These are phyloP conservation scores for Acleris holmiana DNA, from an alignment of 2,888 invertebrate species.

Conservation along the genomic window DNA sequence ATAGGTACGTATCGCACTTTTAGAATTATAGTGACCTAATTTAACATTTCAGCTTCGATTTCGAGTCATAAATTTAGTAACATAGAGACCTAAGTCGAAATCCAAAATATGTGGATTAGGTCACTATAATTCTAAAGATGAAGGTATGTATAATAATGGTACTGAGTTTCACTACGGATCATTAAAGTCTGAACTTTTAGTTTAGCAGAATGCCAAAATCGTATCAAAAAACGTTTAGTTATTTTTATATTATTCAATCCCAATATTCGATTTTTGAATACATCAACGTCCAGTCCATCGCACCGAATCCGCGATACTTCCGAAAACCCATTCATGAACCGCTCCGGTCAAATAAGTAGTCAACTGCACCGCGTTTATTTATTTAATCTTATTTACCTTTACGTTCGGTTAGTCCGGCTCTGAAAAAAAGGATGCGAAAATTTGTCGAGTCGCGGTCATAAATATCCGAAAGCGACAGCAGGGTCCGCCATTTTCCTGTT, in stretches of 20 bases:
- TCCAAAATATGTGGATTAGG: no score
- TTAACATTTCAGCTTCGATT: no score
- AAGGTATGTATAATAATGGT: no score
- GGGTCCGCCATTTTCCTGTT: conserved; percentile 82
- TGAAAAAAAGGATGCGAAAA: conserved; percentile 74
- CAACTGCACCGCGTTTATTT: conserved; percentile 50
- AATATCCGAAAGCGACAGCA: conserved; percentile 74
- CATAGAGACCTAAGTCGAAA: no score
- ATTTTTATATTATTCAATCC: background rate
- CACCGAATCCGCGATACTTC: background rate
- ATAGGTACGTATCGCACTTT: no score
- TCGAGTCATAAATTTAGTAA: no score
- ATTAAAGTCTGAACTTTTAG: no score
- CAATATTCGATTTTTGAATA: background rate
- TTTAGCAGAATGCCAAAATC: no score
- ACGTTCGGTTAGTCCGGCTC: conserved; percentile 63
- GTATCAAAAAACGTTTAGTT: no score
- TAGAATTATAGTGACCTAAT: no score
- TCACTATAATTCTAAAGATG: no score
- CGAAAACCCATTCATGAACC: conserved; percentile 3
- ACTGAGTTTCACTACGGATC: no score
- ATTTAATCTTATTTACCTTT: conserved; percentile 67
- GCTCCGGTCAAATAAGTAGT: conserved; percentile 8
- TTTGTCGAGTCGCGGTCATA: conserved; percentile 75
- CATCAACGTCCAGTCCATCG: background rate